These are phyloP conservation scores for Drosophila anomelani DNA, from an alignment of 2,888 invertebrate species.

Conservation along the genomic window DNA sequence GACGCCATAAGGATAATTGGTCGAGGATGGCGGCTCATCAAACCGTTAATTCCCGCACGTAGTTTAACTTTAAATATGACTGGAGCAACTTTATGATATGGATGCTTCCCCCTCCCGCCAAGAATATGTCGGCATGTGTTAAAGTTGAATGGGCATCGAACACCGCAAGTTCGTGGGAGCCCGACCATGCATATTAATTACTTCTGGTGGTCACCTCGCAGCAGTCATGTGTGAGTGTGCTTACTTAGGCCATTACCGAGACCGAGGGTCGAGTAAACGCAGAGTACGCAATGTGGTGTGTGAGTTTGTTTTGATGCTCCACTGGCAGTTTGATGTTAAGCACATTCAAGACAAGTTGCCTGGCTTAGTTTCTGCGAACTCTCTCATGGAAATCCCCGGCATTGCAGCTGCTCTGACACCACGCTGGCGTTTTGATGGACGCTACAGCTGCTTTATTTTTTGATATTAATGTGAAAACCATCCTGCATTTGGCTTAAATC, in stretches of 20 bases:
- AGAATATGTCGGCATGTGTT: neutral
- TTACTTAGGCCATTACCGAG: conserved; percentile 1
- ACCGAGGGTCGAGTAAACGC: neutral
- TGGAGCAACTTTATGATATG: conserved; percentile 1
- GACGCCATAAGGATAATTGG: conserved; percentile 40
- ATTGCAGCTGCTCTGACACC: conserved; percentile 8
- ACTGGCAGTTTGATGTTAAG: conserved; percentile 4
- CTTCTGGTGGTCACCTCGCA: conserved; percentile 21
- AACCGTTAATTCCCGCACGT: conserved; percentile 28
- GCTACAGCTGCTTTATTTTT: conserved; percentile 11
- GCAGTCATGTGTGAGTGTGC: conserved; percentile 1
- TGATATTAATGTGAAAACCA: conserved; percentile 12
- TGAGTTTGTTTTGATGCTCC: neutral
- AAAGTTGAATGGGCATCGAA: conserved; percentile 7
- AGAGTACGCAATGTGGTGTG: neutral
- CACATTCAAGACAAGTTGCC: neutral
- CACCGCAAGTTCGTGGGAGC: neutral
- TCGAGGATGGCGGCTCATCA: conserved; percentile 12
- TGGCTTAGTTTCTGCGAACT: neutral
- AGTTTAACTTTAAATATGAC: conserved; percentile 35
- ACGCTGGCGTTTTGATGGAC: conserved; percentile 8
- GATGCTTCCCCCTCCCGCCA: neutral
- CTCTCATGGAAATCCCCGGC: neutral
- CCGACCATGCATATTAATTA: conserved; percentile 32
- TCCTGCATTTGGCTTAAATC: neutral